Evolutionary conservation across 1,140 invertebrate genomes (phyloP), one percentile per base, ranked within the genome.

Genomic region (Nebria ingens): DNA sequence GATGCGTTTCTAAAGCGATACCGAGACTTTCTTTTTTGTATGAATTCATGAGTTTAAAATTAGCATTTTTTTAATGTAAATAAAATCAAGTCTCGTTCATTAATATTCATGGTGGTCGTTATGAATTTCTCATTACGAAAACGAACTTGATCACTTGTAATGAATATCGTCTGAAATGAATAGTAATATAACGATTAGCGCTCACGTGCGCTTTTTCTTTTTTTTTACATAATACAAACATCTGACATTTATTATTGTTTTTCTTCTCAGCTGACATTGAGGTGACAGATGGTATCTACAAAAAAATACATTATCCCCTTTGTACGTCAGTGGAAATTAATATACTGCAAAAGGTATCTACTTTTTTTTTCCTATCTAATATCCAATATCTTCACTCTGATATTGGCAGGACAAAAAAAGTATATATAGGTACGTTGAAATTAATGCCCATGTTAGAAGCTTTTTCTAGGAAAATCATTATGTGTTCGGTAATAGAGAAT

Each of bases 261-360:
- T n/a, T n/a, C n/a, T 6, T 34, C 25, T n/a, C 6, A 9, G 25
- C n/a, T 34, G 25, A n/a, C 25, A 34, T 6, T 34, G 25, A 34
- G n/a, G n/a, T 34, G 25, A 34, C 25, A 45, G 15, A 4, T 45
- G 40, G 3, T 17, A 17, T n/a, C 15, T 17, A 45, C 40, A 45
- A 45, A 45, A n/a, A 45, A 45, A 45, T 45, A 45, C 40, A 45
- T 45, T 45, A 45, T 45, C 40, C n/a, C n/a, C n/a, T 45, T 45
- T 45, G 3, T 17, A 12, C 6, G 15, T 45, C 6, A 45, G 25
- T 34, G 25, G n/a, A 34, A 34, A 34, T 34, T 34, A 34, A 34
- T 34, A 34, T 34, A 34, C 25, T n/a, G 25, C 25, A 34, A 34
- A 34, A 34, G 6, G n/a, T 34, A 34, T n/a, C n/a, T 34, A 9